Evolutionary conservation across 2,797 vertebrate genomes (phyloP), one percentile per base, ranked within the genome.

Genomic region (Cyclopterus lumpus): DNA sequence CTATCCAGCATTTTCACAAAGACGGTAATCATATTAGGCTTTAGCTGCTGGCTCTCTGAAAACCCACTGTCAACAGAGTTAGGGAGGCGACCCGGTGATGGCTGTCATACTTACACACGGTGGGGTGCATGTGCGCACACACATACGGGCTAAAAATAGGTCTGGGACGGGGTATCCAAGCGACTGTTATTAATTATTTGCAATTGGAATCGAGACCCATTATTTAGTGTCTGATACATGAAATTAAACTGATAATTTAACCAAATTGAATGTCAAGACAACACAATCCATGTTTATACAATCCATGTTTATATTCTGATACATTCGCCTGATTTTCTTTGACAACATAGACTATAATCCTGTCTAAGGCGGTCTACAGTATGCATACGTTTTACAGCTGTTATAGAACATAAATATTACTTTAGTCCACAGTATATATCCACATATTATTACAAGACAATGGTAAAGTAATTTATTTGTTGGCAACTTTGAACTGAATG

Each of bases 21-120:
- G 88, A 92, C 89, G 87, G 82, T 93, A 93, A 93, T 92, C 92
- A 93, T 86, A 93, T 93, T 91, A 91, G 88, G 84, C 88, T 91
- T 87, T 87, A 86, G 91, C 89, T 88, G 77, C 82, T 75, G 89
- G 83, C 86, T 89, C 71, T 87, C 83, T 86, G 75, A 85, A 90
- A 92, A 87, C 77, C 86, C 81, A 90, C 85, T 88, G 84, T 88
- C 87, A 91, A 92, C 71, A 79, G 84, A 87, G 77, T 85, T 80
- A 75, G 73, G 62, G 71, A 81, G 79, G 75, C 83, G 75, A 74
- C 73, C 63, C 85, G 55, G 71, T 87, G 91, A 93, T 75, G 85
- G 82, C 86, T 86, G 88, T 90, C 89, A 91, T 86, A 88, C 72
- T 82, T 75, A 58, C 54, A 77, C 75, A 78, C 32, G n/a, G 14